Base-by-base conservation (phyloP, 1,140 invertebrate genomes). In the silkworm (Bombyx mori) region DNA sequence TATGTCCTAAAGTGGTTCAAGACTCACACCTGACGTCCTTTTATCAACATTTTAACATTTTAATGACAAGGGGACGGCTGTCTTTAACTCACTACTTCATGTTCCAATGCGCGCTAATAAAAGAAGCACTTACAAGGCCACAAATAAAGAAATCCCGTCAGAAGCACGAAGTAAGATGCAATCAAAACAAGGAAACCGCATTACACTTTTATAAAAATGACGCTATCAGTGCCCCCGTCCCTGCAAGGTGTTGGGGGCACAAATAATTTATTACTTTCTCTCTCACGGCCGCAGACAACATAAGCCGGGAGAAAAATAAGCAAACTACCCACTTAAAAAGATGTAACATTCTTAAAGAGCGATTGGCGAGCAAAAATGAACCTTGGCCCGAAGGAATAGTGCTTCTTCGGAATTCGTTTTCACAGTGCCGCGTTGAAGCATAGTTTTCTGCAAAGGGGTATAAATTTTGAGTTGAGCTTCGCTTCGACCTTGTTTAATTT, bases 161-260 rank as follows among this genome's bases (percentile, higher is more conserved):
- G 48, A 49, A 35, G 51, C 51, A 35, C 22, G 53, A 51, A 18
- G 44, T 44, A 56, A 57, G 70, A 65, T 52, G 70, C 75, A 85
- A 85, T 85, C 77, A 81, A 71, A 76, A 76, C 78, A 77, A 78
- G 73, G 63, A 74, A 83, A 82, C 75, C 76, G 73, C 79, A 84
- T 82, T 86, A 84, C 76, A 78, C 68, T 86, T 83, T 84, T 77
- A 84, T 83, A 86, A 82, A 86, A 84, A 86, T 84, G 79, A 82
- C 74, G 79, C 82, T 76, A 86, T 82, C 77, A 70, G 59, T 52
- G 63, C 62, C 55, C 64, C 63, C 55, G 61, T 72, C 72, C 75
- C 68, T 61, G 69, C 74, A 72, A 83, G 77, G 80, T 81, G 79
- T 81, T 79, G 70, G 79, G 75, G 78, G 71, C 60, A 71, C 80